These are phyloP conservation scores for Aporophyla nigra DNA, from an alignment of 2,888 invertebrate genomes.

Conservation along the genomic window DNA sequence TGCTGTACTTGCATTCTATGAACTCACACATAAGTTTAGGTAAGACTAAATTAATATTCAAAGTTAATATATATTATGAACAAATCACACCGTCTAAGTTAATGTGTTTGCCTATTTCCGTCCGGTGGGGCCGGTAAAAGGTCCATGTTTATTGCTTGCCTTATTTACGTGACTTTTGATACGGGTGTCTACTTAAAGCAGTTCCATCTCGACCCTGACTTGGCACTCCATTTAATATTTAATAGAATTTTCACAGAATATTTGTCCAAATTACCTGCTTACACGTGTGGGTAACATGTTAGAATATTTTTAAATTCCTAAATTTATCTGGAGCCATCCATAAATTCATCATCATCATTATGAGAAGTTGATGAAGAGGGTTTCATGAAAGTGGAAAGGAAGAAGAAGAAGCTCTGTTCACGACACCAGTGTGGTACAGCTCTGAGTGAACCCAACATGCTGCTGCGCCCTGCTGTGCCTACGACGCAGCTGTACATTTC, in stretches of 20 bases:
- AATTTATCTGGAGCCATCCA: too few relatives aligned
- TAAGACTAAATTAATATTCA: neutral
- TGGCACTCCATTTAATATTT: slow-evolving; percentile 69
- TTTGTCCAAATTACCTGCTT: slow-evolving; percentile 62
- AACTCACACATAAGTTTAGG: neutral
- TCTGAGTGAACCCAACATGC: too few relatives aligned
- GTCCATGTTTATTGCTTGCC: slow-evolving; percentile 66
- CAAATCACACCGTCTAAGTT: slow-evolving; percentile 47
- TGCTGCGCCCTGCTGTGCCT: too few relatives aligned
- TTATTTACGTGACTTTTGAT: slow-evolving; percentile 73
- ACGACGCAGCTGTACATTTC: too few relatives aligned
- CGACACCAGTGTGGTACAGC: too few relatives aligned
- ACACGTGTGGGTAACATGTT: neutral
- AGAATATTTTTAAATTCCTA: neutral
- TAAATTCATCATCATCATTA: too few relatives aligned
- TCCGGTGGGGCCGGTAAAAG: slow-evolving; percentile 65
- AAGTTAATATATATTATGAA: slow-evolving; percentile 18
- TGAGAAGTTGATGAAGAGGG: too few relatives aligned
- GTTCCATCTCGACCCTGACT: slow-evolving; percentile 56
- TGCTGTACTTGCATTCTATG: neutral
- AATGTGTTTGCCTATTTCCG: slow-evolving; percentile 65
- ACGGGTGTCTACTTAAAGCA: slow-evolving; percentile 68
- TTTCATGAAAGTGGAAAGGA: too few relatives aligned
- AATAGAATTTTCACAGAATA: slow-evolving; percentile 64
- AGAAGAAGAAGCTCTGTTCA: too few relatives aligned